Conservation (phyloP, 1,140 invertebrate genomes). For the Adelges cooleyi region DNA sequence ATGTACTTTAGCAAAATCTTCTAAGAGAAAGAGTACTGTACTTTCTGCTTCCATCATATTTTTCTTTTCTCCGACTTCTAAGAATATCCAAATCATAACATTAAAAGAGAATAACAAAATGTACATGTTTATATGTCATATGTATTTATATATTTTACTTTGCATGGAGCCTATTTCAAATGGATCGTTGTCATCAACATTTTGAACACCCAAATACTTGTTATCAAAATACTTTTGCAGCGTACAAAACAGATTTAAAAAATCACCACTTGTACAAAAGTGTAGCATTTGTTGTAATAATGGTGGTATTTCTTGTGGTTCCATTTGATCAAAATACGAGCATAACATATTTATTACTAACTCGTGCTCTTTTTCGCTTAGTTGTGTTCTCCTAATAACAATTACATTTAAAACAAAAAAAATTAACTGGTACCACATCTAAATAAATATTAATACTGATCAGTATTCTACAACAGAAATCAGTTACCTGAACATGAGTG, state of each 20-base stretch:
- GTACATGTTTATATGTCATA: too few species aligned
- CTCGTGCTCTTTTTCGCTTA: conserved; percentile 13
- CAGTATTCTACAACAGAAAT: too few species aligned
- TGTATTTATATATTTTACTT: too few species aligned
- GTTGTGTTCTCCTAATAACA: not conserved
- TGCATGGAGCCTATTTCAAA: conserved; percentile 1
- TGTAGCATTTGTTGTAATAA: conserved; percentile 15
- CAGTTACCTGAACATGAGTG: conserved; percentile 43
- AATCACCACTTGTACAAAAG: conserved; percentile 18
- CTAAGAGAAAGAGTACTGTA: conserved; percentile 14
- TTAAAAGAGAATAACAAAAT: too few species aligned
- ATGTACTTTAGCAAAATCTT: conserved; percentile 19
- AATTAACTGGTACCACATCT: too few species aligned
- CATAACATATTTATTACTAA: conserved; percentile 6
- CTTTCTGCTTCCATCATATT: conserved; percentile 12
- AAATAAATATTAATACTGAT: too few species aligned
- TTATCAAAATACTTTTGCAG: conserved; percentile 18
- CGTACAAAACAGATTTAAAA: conserved; percentile 25
- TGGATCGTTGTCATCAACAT: not conserved
- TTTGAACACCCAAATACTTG: not conserved
- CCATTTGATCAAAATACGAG: conserved; percentile 10
- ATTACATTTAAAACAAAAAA: too few species aligned
- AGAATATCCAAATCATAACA: not conserved
- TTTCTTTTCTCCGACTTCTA: not conserved
- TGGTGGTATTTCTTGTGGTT: conserved; percentile 15